Evolutionary conservation across 2,797 vertebrate genomes (phyloP).

Genomic region (Benthosema pterotum): DNA sequence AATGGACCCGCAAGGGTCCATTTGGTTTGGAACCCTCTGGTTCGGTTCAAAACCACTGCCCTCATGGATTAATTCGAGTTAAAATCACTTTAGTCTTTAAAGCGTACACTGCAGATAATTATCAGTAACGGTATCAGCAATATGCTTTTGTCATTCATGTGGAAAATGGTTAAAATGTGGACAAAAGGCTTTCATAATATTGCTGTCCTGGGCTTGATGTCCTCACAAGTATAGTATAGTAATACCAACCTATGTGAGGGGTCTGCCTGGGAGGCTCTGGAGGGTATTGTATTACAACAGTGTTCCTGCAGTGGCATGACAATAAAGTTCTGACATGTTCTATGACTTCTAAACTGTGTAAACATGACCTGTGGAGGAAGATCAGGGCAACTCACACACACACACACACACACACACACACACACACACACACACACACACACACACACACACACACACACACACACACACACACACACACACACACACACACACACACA

Average conservation of each 20-base stretch:
- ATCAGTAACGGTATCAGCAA: slow-evolving; percentile 28
- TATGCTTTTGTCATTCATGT: slow-evolving; percentile 42
- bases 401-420: slow-evolving; percentile 1
- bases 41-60: too few species aligned
- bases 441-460: slow-evolving; percentile 19
- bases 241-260: too few species aligned
- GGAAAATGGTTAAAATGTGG: too few species aligned
- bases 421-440: background rate
- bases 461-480: background rate
- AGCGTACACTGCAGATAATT: slow-evolving; percentile 36
- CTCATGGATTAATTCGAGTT: too few species aligned
- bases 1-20: too few species aligned
- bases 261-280: background rate
- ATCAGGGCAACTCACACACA: slow-evolving; percentile 24
- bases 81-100: background rate
- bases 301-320: slow-evolving; percentile 45
- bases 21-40: too few species aligned
- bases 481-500: too few species aligned
- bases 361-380: slow-evolving; percentile 35
- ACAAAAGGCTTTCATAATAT: too few species aligned
- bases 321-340: slow-evolving; percentile 36
- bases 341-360: slow-evolving; percentile 42
- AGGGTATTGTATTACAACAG: slow-evolving; percentile 46
- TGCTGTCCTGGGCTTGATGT: too few species aligned
- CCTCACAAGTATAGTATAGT: too few species aligned